Base-by-base conservation (phyloP, 2,888 invertebrate species). In the Drosophila borborema region DNA sequence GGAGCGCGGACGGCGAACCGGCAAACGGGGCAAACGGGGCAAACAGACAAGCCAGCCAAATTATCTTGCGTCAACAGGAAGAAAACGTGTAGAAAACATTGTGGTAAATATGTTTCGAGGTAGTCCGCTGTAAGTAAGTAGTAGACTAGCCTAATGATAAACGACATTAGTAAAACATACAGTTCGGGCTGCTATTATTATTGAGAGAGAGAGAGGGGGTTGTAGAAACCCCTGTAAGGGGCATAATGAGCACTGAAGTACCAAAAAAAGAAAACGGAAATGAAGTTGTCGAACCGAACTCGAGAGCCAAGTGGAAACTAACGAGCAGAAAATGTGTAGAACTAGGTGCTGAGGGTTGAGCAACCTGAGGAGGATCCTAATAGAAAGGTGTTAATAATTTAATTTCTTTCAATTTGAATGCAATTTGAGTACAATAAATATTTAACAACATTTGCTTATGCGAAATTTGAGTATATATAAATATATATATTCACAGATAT, bases 11-110 rank as follows among this genome's bases (percentile, higher is more conserved):
- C 63, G 43, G 18, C 43, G 28, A 48, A n/a, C 48, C n/a, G 48
- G 4, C 48, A 23, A 28, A 48, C 48, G 31, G 48, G 48, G 7
- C 34, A 34, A 49, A 36, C 68, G 65, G 69, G 72, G 72, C 76
- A 81, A 64, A 68, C 69, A 70, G 73, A 81, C 77, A 79, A 62
- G 68, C 69, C 69, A 74, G 75, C 66, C 81, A 89, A 89, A 89
- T 90, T 85, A 85, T 83, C 85, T 90, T 76, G 86, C 86, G 82
- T 86, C 88, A 82, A 89, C 83, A 88, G 82, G 77, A 83, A 80
- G 73, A 82, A 81, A 74, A 65, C 67, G 77, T 83, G 66, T 72
- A 65, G 74, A 74, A 66, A 73, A 70, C 40, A 69, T 55, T 74
- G 68, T 60, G 61, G 61, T 62, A 66, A 72, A 73, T 71, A 72